Evolutionary conservation across 2,113 vertebrate genomes (phyloP), one percentile per base, ranked within the genome.

Genomic region (Cyprinodon tularosa): DNA sequence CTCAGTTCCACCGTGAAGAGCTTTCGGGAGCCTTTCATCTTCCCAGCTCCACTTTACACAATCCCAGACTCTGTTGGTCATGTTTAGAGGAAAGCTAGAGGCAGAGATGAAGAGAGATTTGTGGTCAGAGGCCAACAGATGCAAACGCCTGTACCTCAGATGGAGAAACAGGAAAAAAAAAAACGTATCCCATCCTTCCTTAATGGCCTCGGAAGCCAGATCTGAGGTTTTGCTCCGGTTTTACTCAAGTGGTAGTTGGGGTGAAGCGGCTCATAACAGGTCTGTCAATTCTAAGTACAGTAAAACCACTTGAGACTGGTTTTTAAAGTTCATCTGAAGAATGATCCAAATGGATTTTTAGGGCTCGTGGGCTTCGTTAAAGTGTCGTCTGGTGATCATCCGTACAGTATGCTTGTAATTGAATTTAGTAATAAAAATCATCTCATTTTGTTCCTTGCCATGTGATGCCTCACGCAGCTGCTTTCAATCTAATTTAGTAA

Each of bases 11-110:
- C 87, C 88, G 70, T 86, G 86, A 86, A 90, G 90, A 86, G 76
- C 88, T 74, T 86, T 78, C 7, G 75, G 75, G 69, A 78, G 78
- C 66, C 90, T 94, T 92, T 94, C 89, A 93, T 94, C 92, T 93
- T 67, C 42, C 53, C 80, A 68, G 62, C 38, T 82, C 82, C 75
- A 70, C 86, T 78, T 85, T 86, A 50, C 74, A 84, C 80, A 82
- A 62, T 72, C 74, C 74, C 71, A 81, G 86, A 84, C 81, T 39
- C 72, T 79, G 80, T 87, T 70, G 29, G 75, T 71, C 12, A 74
- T 82, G 89, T 86, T 84, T 83, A 62, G 80, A 86, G 80, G 76
- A 71, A 80, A 77, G 81, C 79, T 73, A 71, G 78, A 76, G 70
- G 37, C 53, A 80, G 75, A 82, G 77, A 89, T 74, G 82, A 84